Percentiles rank a stretch among this genome's conserved stretches.
Evolutionary conservation across 2,888 invertebrate species (phyloP).

Genomic region (Cryptus viduatorius): DNA sequence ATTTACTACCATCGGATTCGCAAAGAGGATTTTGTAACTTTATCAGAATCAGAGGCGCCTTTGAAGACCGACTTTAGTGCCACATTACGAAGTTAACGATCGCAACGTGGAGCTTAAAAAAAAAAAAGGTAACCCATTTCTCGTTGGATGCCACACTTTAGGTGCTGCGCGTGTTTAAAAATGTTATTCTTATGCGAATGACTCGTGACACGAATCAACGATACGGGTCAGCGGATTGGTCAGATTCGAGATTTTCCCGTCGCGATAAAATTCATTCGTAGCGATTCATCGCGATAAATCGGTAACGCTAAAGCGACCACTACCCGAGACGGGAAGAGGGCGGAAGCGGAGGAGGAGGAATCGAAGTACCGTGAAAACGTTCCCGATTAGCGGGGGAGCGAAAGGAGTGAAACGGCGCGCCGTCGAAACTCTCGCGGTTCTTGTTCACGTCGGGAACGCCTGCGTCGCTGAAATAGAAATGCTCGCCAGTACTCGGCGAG

Average conservation of each 20-base stretch:
- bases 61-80: no score
- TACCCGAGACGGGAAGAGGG: no score
- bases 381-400: slow-evolving; percentile 53
- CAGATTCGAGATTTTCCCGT: neutral
- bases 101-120: no score
- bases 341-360: neutral
- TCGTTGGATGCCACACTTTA: no score
- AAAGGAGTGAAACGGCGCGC: slow-evolving; percentile 48
- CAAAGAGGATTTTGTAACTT: neutral
- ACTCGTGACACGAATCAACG: neutral
- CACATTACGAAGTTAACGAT: no score
- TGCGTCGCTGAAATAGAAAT: slow-evolving; percentile 73
- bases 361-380: slow-evolving; percentile 42
- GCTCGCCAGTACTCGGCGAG: slow-evolving; percentile 79
- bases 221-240: neutral
- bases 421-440: slow-evolving; percentile 40
- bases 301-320: neutral
- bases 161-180: neutral
- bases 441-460: slow-evolving; percentile 72
- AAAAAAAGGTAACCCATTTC: no score
- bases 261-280: neutral
- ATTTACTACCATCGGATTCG: neutral
- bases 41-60: neutral
- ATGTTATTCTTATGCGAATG: neutral
- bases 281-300: slow-evolving; percentile 11